Percentiles rank a stretch among this genome's conserved stretches.
These are phyloP conservation scores for Eurytoma californica DNA, from an alignment of 2,888 invertebrate species.

Conservation along the genomic window DNA sequence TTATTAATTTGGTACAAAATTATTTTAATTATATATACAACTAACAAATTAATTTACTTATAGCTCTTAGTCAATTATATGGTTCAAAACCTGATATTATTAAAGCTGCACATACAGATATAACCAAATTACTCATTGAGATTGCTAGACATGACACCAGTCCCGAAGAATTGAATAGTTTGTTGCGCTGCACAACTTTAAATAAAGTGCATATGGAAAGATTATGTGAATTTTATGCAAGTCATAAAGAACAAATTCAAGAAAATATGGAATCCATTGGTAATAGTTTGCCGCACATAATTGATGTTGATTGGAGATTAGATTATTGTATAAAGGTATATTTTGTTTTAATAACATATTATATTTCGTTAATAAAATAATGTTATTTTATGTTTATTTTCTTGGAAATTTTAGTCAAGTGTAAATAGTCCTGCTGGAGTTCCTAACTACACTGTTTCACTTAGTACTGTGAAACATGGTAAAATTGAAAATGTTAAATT, in stretches of 20 bases:
- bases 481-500: slow-evolving; percentile 77
- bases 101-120: slow-evolving; percentile 66
- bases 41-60: slow-evolving; percentile 31
- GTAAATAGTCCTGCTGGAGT: slow-evolving; percentile 62
- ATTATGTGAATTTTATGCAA: slow-evolving; percentile 64
- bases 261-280: slow-evolving; percentile 67
- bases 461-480: slow-evolving; percentile 65
- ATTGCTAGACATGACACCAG: slow-evolving; percentile 67
- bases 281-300: slow-evolving; percentile 67
- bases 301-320: slow-evolving; percentile 72
- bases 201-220: slow-evolving; percentile 63
- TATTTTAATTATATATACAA: background rate
- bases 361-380: slow-evolving; percentile 14
- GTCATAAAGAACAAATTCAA: slow-evolving; percentile 63
- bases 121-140: slow-evolving; percentile 67
- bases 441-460: slow-evolving; percentile 64
- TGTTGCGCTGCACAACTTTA: slow-evolving; percentile 61
- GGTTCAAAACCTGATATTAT: slow-evolving; percentile 64
- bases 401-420: slow-evolving; percentile 62
- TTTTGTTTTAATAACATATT: slow-evolving; percentile 4
- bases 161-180: slow-evolving; percentile 62
- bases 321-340: slow-evolving; percentile 72
- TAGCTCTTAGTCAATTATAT: slow-evolving; percentile 63
- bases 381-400: slow-evolving; percentile 47
- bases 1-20: too few species aligned